A percentile compares a stretch with the other conserved stretches of the same genome.
phyloP scores from a whole-genome alignment of 2,797 vertebrate species.

The Bradypus variegatus region DNA sequence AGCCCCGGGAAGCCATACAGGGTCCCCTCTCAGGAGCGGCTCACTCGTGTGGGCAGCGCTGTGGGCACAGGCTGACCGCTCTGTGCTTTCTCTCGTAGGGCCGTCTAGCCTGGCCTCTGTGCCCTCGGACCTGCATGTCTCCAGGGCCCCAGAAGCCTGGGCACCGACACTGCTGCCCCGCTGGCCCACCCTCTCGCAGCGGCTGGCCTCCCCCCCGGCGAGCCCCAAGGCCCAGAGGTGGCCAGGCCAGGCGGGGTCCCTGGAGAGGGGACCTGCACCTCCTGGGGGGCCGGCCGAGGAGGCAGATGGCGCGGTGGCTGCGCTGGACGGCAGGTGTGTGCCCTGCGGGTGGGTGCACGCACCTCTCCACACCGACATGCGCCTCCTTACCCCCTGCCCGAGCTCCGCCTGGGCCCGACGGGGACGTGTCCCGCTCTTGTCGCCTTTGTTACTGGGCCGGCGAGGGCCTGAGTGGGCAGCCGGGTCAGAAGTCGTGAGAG shows the following conservation, averaged over 20 bases:
- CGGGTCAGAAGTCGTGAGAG: too few relatives aligned
- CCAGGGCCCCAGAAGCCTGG: neutral
- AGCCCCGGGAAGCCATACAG: neutral
- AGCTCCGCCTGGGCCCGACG: too few relatives aligned
- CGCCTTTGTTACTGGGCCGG: neutral
- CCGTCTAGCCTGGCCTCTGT: neutral
- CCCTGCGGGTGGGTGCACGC: neutral
- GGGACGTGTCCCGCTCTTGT: neutral
- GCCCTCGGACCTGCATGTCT: neutral
- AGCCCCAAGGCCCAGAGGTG: neutral
- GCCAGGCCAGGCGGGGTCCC: neutral
- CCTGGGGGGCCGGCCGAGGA: neutral
- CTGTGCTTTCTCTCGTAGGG: neutral
- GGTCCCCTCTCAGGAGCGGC: neutral
- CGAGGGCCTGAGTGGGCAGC: too few relatives aligned
- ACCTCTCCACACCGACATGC: neutral
- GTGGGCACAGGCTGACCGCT: neutral
- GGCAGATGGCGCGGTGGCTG: neutral
- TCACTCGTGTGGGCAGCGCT: neutral
- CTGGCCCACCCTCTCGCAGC: neutral
- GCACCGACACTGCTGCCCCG: neutral
- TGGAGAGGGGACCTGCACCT: neutral
- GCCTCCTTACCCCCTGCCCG: too few relatives aligned
- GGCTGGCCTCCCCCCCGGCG: neutral
- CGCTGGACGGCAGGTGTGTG: conserved; percentile 6